These are phyloP conservation scores for Leptogaster cylindrica DNA, from an alignment of 2,888 invertebrate genomes.

Conservation along the genomic window DNA sequence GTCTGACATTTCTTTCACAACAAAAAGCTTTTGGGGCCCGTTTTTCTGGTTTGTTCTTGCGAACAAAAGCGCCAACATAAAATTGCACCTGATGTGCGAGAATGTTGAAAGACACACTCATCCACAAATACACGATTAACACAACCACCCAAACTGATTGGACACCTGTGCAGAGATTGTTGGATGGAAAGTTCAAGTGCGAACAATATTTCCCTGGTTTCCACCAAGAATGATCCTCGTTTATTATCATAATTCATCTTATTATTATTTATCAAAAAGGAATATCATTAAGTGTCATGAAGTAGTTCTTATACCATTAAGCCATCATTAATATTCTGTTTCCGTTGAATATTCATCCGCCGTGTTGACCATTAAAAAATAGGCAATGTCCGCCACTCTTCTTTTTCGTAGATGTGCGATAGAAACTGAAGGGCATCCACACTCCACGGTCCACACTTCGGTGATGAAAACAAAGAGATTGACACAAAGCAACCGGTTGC, in stretches of 20 bases:
- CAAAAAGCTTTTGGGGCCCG: conserved; percentile 1
- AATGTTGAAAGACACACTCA: neutral
- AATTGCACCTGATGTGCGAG: conserved; percentile 9
- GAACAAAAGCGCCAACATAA: conserved; percentile 9
- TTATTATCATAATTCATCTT: conserved; percentile 5
- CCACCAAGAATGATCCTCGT: neutral
- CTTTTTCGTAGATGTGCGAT: conserved; percentile 6
- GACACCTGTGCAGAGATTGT: neutral
- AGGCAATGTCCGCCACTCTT: conserved; percentile 30
- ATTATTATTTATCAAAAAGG: conserved; percentile 26
- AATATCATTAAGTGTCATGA: conserved; percentile 40
- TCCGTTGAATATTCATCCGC: conserved; percentile 41
- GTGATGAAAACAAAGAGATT: conserved; percentile 15
- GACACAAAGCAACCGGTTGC: neutral
- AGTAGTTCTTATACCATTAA: conserved; percentile 37
- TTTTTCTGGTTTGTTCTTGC: conserved; percentile 1
- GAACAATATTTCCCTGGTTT: conserved; percentile 4
- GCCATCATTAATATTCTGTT: conserved; percentile 36
- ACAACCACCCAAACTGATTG: neutral
- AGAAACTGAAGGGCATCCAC: conserved; percentile 7
- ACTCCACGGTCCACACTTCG: too few relatives aligned
- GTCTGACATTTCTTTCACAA: conserved; percentile 25
- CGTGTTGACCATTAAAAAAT: conserved; percentile 32
- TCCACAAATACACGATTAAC: conserved; percentile 5
- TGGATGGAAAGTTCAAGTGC: neutral